Evolutionary conservation across 1,140 invertebrate genomes (phyloP).

Genomic region (Hormaphis cornu): DNA sequence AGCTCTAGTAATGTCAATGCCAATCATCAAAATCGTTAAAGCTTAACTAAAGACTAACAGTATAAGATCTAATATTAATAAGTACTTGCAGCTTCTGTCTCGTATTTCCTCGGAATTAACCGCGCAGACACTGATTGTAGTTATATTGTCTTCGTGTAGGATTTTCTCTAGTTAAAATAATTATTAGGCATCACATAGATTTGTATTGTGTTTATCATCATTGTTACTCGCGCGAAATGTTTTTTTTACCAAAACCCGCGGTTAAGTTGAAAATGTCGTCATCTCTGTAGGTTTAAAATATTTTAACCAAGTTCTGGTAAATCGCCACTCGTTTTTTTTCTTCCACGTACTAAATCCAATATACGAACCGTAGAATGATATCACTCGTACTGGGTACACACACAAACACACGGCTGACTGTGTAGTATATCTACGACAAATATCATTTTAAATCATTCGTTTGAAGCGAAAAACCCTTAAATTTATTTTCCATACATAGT

Average conservation of each 20-base stretch:
- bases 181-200: too few relatives aligned
- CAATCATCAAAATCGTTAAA: too few relatives aligned
- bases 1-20: too few relatives aligned
- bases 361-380: neutral
- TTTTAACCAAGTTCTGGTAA: neutral
- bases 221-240: slow-evolving; percentile 14
- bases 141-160: neutral
- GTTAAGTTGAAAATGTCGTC: neutral
- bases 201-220: neutral
- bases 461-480: neutral
- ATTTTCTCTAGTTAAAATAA: neutral
- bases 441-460: neutral
- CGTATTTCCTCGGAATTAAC: too few relatives aligned
- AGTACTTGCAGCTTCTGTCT: too few relatives aligned
- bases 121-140: too few relatives aligned
- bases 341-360: neutral
- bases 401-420: too few relatives aligned
- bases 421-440: neutral
- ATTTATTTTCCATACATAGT: too few relatives aligned
- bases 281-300: neutral
- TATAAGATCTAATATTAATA: too few relatives aligned
- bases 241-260: neutral
- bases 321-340: neutral
- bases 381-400: too few relatives aligned
- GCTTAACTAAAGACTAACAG: too few relatives aligned